Evolutionary conservation across 2,888 invertebrate genomes (phyloP).

Genomic region (Escarpia spicata): DNA sequence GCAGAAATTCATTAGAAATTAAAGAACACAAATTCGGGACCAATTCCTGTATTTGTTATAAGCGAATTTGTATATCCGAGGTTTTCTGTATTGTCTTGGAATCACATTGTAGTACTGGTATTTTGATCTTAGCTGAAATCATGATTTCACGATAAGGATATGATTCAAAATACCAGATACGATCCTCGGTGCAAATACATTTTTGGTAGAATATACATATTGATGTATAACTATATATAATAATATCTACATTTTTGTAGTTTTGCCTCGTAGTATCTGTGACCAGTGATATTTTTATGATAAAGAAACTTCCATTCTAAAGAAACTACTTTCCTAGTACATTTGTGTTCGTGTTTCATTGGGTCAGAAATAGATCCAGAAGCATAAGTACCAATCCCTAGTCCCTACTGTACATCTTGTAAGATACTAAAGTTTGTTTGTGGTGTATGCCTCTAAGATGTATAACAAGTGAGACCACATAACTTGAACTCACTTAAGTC

Average conservation of each 20-base stretch:
- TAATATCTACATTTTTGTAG: conserved; percentile 3
- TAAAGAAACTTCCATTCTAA: conserved; percentile 16
- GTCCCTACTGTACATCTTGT: background rate
- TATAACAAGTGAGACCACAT: too few species aligned
- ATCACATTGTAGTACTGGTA: background rate
- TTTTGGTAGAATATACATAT: conserved; percentile 16
- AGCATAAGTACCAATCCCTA: background rate
- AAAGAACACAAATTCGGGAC: too few species aligned
- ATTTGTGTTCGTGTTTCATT: conserved; percentile 3
- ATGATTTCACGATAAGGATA: background rate
- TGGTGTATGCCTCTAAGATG: too few species aligned
- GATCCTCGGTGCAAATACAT: background rate
- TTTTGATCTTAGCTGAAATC: background rate
- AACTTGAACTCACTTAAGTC: too few species aligned
- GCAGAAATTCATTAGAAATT: too few species aligned
- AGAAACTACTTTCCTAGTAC: conserved; percentile 16
- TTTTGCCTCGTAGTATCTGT: conserved; percentile 16
- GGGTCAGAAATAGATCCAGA: background rate
- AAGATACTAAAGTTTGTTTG: too few species aligned
- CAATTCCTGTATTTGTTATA: too few species aligned
- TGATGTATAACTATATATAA: conserved; percentile 4
- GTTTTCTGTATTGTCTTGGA: background rate
- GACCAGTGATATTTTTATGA: conserved; percentile 16
- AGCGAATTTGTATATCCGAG: too few species aligned
- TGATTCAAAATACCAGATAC: background rate